Evolutionary conservation across 2,888 invertebrate genomes (phyloP).

Genomic region (Orchesellides sinensis): DNA sequence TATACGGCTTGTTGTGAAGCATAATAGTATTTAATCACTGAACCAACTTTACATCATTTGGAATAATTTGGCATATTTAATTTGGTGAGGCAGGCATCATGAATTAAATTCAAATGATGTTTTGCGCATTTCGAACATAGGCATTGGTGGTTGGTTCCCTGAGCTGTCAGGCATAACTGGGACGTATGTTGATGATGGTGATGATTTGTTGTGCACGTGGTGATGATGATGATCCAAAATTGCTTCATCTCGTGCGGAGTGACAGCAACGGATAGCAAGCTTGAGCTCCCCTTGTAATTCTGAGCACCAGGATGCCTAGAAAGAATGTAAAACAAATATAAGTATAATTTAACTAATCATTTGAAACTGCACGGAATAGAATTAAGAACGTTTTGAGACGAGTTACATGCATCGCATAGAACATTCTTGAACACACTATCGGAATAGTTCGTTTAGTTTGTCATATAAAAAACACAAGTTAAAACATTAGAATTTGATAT

Average conservation of each 20-base stretch:
- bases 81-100: constrained; percentile 59
- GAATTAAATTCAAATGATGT: constrained; percentile 75
- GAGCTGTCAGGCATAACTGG: constrained; percentile 80
- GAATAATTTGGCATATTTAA: constrained; percentile 59
- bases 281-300: constrained; percentile 96
- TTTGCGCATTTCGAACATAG: constrained; percentile 84
- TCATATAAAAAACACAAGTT: too few species aligned
- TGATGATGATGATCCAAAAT: constrained; percentile 70
- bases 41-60: constrained; percentile 61
- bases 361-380: too few species aligned
- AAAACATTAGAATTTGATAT: too few species aligned
- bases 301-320: constrained; percentile 90
- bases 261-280: constrained; percentile 89
- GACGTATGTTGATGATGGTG: constrained; percentile 86
- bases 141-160: constrained; percentile 76
- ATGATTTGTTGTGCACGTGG: constrained; percentile 84
- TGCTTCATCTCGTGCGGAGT: constrained; percentile 71
- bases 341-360: neutral
- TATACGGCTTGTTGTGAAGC: too few species aligned
- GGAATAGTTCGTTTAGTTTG: too few species aligned
- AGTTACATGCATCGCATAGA: too few species aligned
- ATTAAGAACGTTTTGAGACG: too few species aligned
- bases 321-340: constrained; percentile 45
- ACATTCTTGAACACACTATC: too few species aligned
- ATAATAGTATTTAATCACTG: constrained; percentile 53